phyloP scores from a whole-genome alignment of 2,797 vertebrate genomes.

The Pristis pectinata region DNA sequence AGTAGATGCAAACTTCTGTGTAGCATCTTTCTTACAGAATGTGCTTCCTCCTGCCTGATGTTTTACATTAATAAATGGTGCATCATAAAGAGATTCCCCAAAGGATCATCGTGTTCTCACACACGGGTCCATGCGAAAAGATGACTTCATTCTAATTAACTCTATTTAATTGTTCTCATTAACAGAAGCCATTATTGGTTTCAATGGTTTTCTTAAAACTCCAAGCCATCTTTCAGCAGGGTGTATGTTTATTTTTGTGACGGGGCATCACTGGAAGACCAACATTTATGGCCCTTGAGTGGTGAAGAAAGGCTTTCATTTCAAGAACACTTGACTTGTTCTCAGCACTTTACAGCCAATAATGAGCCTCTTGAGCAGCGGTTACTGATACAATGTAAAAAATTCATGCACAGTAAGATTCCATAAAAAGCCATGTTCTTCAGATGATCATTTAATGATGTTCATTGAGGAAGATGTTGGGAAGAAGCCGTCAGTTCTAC shows the following conservation, averaged over 20 bases:
- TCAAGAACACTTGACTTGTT: neutral
- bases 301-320: neutral
- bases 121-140: neutral
- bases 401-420: neutral
- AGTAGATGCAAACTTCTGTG: neutral
- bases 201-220: neutral
- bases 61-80: neutral
- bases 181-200: neutral
- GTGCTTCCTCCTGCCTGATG: neutral
- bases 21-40: neutral
- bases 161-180: constrained; percentile 3
- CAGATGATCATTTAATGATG: neutral
- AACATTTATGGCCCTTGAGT: neutral
- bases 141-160: neutral
- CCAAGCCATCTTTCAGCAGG: neutral
- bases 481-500: no score
- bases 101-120: neutral
- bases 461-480: neutral
- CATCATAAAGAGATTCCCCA: neutral
- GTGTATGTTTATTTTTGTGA: neutral
- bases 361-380: no score
- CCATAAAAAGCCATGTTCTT: neutral
- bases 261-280: neutral
- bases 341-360: neutral
- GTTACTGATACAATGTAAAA: no score